Evolutionary conservation across 2,113 vertebrate species (phyloP), one percentile per base, ranked within the genome.

Genomic region (Indicator indicator): DNA sequence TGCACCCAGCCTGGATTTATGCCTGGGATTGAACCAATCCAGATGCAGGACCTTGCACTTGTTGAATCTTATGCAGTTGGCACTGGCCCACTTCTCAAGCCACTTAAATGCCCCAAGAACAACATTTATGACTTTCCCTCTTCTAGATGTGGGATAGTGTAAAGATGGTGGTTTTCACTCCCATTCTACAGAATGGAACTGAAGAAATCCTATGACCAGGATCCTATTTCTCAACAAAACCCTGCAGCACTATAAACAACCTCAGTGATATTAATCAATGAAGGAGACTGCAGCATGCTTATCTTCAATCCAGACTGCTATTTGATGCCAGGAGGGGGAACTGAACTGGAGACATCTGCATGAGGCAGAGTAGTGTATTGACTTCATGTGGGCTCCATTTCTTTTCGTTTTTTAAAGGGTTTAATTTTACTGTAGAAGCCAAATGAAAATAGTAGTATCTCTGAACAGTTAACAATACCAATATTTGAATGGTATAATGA

Each of bases 371-470:
- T 4, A 82, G 38, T 69, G 38, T 16, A 73, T n/a, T 33, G 68
- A 88, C 42, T 84, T 83, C 42, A 83, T 5, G 11, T 78, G 72
- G 32, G 60, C 28, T 86, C 54, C 9, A 18, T 74, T 89, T 78
- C 36, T 70, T 59, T 73, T 67, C 0, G 0, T 11, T 89, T 89
- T 85, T 64, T 28, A 82, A 76, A 89, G 19, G 26, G 74, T 91
- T 90, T 88, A 56, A 88, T 90, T 92, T 83, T 74, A 94, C 12
- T 78, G 54, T 42, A 88, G 46, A 68, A 86, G 80, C 17, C 86
- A 81, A 88, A 83, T 46, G 52, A 93, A 65, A 83, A 94, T 24
- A 88, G 79, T 36, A 83, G 9, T 84, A 86, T 44, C 33, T 85
- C 20, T 90, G 80, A 88, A 73, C 63, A 79, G 87, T 82, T 73